Evolutionary conservation across 1,140 invertebrate genomes (phyloP).

Genomic region (Temnothorax nylanderi): DNA sequence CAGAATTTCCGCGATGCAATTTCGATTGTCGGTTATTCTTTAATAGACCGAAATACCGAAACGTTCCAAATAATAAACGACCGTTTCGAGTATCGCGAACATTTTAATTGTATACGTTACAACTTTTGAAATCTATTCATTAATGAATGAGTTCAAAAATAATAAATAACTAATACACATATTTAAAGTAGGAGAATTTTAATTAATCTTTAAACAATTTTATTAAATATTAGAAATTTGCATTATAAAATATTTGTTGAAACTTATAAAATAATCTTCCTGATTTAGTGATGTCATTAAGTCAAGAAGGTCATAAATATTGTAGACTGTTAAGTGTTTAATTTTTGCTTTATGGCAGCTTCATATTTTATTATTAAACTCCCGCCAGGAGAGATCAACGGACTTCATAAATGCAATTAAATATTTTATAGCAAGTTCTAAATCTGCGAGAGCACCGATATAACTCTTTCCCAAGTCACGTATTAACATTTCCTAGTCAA

Average conservation of each 20-base stretch:
- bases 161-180: not conserved
- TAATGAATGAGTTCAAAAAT: not conserved
- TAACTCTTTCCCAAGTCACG: not conserved
- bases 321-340: not conserved
- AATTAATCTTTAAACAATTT: not conserved
- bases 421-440: not conserved
- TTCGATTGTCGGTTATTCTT: conserved; percentile 14
- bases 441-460: not conserved
- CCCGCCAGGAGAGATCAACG: not conserved
- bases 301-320: not conserved
- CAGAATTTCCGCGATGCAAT: conserved; percentile 4
- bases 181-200: not conserved
- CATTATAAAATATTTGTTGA: not conserved
- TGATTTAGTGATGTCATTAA: not conserved
- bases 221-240: not conserved
- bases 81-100: not conserved
- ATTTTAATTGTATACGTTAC: not conserved
- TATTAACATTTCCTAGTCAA: not conserved
- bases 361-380: conserved; percentile 32
- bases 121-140: not conserved
- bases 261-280: not conserved
- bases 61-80: not conserved
- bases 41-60: not conserved
- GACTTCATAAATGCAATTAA: not conserved
- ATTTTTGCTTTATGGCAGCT: not conserved